These are phyloP conservation scores for Chydorus sphaericus DNA, from an alignment of 2,888 invertebrate species.

Conservation along the genomic window DNA sequence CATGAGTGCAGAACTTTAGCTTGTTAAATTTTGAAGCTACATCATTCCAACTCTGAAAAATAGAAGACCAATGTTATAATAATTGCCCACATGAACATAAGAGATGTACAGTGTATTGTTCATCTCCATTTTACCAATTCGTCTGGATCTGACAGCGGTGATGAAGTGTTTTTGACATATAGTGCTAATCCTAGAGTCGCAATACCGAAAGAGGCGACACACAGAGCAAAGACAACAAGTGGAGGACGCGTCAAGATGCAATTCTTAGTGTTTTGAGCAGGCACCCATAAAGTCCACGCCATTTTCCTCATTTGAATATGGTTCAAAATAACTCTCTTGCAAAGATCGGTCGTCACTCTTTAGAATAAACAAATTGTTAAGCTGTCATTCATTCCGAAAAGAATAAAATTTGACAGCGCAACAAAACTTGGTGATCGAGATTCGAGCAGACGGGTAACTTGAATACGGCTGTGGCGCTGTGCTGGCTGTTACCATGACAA, in stretches of 20 bases:
- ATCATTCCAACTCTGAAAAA: constrained; percentile 9
- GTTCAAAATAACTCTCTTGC: too few species aligned
- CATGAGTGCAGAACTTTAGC: constrained; percentile 3
- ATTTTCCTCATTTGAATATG: constrained; percentile 3
- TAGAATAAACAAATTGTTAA: too few species aligned
- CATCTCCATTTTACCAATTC: constrained; percentile 4
- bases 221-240: constrained; percentile 9
- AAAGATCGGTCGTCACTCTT: too few species aligned
- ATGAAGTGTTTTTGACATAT: constrained; percentile 4
- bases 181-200: background rate
- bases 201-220: constrained; percentile 7
- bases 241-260: constrained; percentile 6
- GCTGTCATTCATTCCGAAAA: too few species aligned
- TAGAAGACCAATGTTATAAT: background rate
- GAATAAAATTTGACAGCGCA: too few species aligned
- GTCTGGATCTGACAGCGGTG: constrained; percentile 9
- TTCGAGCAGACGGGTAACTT: too few species aligned
- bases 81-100: too few species aligned
- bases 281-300: background rate
- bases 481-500: too few species aligned
- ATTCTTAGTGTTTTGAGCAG: constrained; percentile 6
- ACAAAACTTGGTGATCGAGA: too few species aligned
- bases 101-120: too few species aligned
- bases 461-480: too few species aligned
- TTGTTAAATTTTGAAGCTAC: constrained; percentile 1